Base-by-base conservation (phyloP, 2,113 vertebrate genomes). In the Cyprinodon tularosa region DNA sequence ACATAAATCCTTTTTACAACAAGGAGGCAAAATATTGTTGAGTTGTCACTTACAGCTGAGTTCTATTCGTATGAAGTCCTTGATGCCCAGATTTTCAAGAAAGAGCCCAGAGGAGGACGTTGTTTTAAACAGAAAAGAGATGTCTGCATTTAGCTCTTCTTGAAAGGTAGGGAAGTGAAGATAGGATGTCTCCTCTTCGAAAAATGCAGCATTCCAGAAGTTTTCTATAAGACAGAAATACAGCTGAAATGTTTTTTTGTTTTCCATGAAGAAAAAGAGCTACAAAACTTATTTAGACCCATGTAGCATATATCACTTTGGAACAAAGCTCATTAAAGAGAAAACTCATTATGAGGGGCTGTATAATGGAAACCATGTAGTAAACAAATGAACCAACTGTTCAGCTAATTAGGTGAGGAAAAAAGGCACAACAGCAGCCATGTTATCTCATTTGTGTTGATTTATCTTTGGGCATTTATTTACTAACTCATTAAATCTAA, bases 161-260 rank as follows among this genome's bases (percentile, higher is more conserved):
- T 97, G 96, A 81, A 99, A 96, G n/a, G 98, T 98, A 7, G 98
- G 98, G 48, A 99, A 99, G 90, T 98, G 98, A 59, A 99, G 95
- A 81, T 99, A 99, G 0, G 97, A 98, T 0, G 95, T 94, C 88
- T 97, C 95, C 12, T 96, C 97, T 80, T 96, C 96, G 89, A 99
- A 99, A 76, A 95, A 97, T 3, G 96, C 98, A 15, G 97, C 96
- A 78, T 98, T 99, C 98, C 98, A 99, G 86, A 97, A 99, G 72
- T 94, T 94, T 77, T 93, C 98, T 99, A 90, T 7, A 29, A 78
- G 15, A 73, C 3, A 83, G 50, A 83, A 39, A 73, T 36, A 48
- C 37, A 37, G 5, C 45, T 7, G n/a, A 0, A 9, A 3, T 37
- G 7, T 1, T 40, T 76, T 29, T 44, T 20, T 73, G 4, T 9